Evolutionary conservation across 2,113 vertebrate genomes (phyloP), one percentile per base, ranked within the genome.

Genomic region (Salvelinus sp.): DNA sequence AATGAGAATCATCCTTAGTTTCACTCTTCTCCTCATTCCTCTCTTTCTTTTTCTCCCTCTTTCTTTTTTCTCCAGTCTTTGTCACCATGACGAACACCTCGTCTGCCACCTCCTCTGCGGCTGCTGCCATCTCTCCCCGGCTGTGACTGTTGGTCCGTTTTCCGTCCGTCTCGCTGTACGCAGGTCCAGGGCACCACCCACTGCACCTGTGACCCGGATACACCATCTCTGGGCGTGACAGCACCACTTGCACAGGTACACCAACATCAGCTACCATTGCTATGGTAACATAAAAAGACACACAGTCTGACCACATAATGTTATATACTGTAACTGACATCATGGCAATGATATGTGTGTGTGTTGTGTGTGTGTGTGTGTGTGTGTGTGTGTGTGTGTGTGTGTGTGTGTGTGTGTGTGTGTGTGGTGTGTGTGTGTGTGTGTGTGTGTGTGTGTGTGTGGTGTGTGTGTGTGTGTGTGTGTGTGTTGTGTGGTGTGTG

Each of bases 181-280:
- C 82, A 90, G 13, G 83, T 89, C 4, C 93, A 85, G 57, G 93
- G 95, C n/a, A 91, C 93, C 2, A 92, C 87, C 79, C 93, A 91
- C 84, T 97, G 96, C 91, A 94, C 90, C 89, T 96, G 96, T 1
- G 95, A 96, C 0, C 0, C 90, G 95, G 95, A 70, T 96, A 94
- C 92, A 94, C 92, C 85, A 93, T 96, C 88, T 89, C 90, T 69
- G 91, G 89, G 27, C 84, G 79, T 18, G 91, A 94, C 0, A 88
- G 92, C 5, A 86, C 85, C 2, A 2, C n/a, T 20, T 97, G 96
- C 86, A 94, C 91, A 0, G 96, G 96, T 96, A 84, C 76, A n/a
- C 64, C n/a, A 25, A n/a, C 22, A 22, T n/a, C n/a, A n/a, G n/a
- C n/a, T n/a, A n/a, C 12, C 14, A 54, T 16, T 7, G 10, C 9